Base-by-base conservation (phyloP, 2,797 vertebrate species). In the Garrulus glandarius region DNA sequence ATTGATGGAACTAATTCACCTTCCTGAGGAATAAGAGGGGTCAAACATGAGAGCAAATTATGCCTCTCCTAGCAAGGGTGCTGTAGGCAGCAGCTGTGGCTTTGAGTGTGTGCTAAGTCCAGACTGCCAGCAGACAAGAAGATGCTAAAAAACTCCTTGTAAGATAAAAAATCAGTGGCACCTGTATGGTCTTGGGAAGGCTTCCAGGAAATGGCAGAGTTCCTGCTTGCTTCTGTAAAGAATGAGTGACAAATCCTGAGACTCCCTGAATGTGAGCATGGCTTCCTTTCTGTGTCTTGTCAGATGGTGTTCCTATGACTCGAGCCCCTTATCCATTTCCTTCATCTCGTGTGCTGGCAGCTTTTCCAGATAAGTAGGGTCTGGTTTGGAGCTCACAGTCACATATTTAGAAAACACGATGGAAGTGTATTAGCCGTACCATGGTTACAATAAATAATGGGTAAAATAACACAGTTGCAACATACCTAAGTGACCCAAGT, bases 131-230 rank as follows among this genome's bases (percentile, higher is more conserved):
- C 8, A 53, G 56, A 41, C 30, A 32, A 61, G 36, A 41, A 43
- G 32, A 14, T 65, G 39, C 50, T 27, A 10, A 82, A 57, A 83
- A 79, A 43, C 44, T 89, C 74, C 29, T 13, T 27, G 17, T 24
- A 7, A 91, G 30, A 34, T 46, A 13, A 64, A 88, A 78, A 68
- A 16, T 53, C 68, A 21, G 3, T 44, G 50, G 32, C n/a, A 47
- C 79, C 79, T 91, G 23, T 26, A 3, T 61, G 49, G 68, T 21
- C 15, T 27, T 27, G 68, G 57, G 20, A 81, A 14, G 36, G 52
- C 36, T 30, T 89, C 21, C 61, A 75, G 87, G 79, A 94, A 93
- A 49, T 59, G 76, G 60, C 53, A 78, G 61, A 87, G 85, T 87
- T 91, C 78, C 79, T 65, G 61, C 84, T 68, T 9, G 23, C 76